These are phyloP conservation scores for Orius laevigatus DNA, from an alignment of 1,140 invertebrate species.

Conservation along the genomic window DNA sequence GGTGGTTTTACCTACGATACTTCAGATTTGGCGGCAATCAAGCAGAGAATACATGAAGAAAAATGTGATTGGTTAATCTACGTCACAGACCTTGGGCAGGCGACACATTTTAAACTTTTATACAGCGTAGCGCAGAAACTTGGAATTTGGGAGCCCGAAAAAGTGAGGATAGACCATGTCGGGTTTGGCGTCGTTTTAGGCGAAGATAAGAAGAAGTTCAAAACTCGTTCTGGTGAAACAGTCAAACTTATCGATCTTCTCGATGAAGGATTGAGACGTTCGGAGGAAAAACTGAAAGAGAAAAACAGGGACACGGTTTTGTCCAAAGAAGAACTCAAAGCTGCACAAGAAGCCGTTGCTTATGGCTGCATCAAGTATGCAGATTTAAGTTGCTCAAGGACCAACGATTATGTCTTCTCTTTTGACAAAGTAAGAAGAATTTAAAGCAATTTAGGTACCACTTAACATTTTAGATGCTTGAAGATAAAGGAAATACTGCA, in stretches of 20 bases:
- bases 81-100: slow-evolving; percentile 86
- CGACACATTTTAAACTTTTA: slow-evolving; percentile 68
- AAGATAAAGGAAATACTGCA: slow-evolving; percentile 97
- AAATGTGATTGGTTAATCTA: slow-evolving; percentile 86
- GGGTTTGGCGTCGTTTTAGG: slow-evolving; percentile 94
- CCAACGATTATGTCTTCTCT: slow-evolving; percentile 94
- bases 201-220: slow-evolving; percentile 98
- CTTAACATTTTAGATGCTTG: slow-evolving; percentile 62
- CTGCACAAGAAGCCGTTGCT: slow-evolving; percentile 78
- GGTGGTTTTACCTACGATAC: slow-evolving; percentile 99
- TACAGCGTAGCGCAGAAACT: slow-evolving; percentile 51
- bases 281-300: slow-evolving; percentile 73
- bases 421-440: slow-evolving; percentile 66
- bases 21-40: slow-evolving; percentile 87
- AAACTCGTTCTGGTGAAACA: slow-evolving; percentile 94
- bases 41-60: slow-evolving; percentile 75
- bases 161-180: slow-evolving; percentile 71
- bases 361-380: slow-evolving; percentile 99
- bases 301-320: slow-evolving; percentile 82
- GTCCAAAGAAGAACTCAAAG: slow-evolving; percentile 61
- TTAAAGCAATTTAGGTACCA: neutral
- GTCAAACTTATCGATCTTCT: slow-evolving; percentile 80
- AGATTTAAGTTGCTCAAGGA: slow-evolving; percentile 85
- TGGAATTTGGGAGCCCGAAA: slow-evolving; percentile 46
- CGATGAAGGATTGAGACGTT: slow-evolving; percentile 79